Base-by-base conservation (phyloP, 1,140 invertebrate species). In the Condylostylus longicornis region DNA sequence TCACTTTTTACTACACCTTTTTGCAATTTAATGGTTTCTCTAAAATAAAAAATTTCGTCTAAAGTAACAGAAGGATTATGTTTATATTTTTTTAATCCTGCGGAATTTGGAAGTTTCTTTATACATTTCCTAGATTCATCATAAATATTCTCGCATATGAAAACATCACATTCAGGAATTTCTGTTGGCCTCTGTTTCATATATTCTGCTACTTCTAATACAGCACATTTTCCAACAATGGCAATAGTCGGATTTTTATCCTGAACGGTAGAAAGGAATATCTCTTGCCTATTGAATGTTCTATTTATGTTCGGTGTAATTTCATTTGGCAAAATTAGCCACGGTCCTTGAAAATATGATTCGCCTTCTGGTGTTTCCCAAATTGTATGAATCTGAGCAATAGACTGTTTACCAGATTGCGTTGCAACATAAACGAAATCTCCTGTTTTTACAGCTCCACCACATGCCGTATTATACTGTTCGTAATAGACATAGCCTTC, bases 221-320 rank as follows among this genome's bases (percentile, higher is more conserved):
- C 88, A 9, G 76, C 71, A 62, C 94, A 98, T 45, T 83, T 85
- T 12, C 86, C 88, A 42, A 89, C 79, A 45, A 98, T 84, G 43
- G 81, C 84, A 36, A 87, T 75, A 9, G 96, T 70, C 1, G 87
- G 82, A 64, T 90, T 87, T 0, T 84, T 84, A 47, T 91, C 88
- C 57, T 94, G 88, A 38, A 89, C 77, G 2, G 82, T 85, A 32
- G 86, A 90, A 12, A 94, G 65, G 45, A 98, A 81, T 15, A 97
- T 71, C 68, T 98, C 95, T 63, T 94, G 86, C 44, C 88, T 83
- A 65, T 89, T 98, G 63, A 93, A 97, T n/a, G 82, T 68, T 54
- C 76, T 62, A 34, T 67, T 70, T 45, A 68, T 74, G 37, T 72
- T 71, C 62, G 77, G 81, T 58, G 69, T 75, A 34, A 94, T 78